phyloP scores from a whole-genome alignment of 2,888 invertebrate species.

The Philhelius pedissequus region DNA sequence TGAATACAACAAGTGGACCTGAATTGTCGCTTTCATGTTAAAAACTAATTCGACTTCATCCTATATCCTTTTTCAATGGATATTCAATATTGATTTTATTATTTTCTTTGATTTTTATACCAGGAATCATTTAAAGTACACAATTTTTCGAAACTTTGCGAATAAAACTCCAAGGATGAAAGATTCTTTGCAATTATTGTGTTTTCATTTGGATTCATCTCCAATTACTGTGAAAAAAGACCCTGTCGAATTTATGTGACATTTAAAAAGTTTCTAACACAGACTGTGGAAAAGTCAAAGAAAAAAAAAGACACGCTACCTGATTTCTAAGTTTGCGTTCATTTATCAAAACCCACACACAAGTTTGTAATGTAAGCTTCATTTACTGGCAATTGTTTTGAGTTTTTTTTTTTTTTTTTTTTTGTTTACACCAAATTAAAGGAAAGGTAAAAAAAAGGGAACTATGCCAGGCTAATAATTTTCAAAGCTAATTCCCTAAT shows the following conservation, averaged over 20 bases:
- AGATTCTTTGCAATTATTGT: not conserved
- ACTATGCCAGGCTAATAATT: not conserved
- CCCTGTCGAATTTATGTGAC: not conserved
- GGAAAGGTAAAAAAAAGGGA: not conserved
- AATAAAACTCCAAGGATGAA: not conserved
- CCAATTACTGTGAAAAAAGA: not conserved
- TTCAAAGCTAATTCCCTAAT: slow-evolving; percentile 3
- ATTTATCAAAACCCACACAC: not conserved
- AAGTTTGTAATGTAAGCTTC: not conserved
- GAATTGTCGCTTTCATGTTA: not conserved
- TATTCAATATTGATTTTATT: not conserved
- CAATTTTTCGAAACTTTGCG: not conserved
- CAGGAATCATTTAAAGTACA: not conserved
- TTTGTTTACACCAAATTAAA: not conserved
- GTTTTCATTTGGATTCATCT: not conserved
- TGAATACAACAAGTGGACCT: too few relatives aligned
- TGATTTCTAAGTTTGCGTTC: not conserved
- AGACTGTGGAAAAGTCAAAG: not conserved
- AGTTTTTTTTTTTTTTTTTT: not conserved
- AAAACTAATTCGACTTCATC: not conserved
- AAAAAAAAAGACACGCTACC: not conserved
- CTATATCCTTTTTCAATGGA: not conserved
- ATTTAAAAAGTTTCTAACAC: not conserved
- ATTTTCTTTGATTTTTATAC: not conserved
- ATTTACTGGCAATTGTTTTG: not conserved